Evolutionary conservation across 1,140 invertebrate genomes (phyloP), one percentile per base, ranked within the genome.

Genomic region (Conus ventricosus): DNA sequence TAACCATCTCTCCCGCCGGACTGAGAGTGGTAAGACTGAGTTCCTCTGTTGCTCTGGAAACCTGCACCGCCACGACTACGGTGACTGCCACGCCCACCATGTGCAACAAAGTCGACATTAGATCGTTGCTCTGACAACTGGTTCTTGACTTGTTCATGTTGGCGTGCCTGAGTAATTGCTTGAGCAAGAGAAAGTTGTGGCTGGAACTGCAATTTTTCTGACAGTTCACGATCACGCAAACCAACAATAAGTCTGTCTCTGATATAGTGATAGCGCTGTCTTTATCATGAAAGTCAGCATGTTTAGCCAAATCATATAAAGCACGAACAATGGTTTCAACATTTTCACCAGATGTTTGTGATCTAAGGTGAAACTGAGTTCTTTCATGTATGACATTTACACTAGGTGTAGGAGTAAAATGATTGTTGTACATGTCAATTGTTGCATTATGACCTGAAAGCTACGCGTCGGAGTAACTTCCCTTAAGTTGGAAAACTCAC

Each of bases 191-290:
- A 23, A 11, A 78, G 27, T 15, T 23, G 17, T 15, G 15, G 10
- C 1, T 78, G 15, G 10, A 78, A n/a, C 75, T 78, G 75, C 25
- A 78, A 27, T 78, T 78, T 78, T n/a, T 78, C 1, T 20, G 75
- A 78, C 25, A 57, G 60, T 27, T 78, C 75, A 11, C 4, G 20
- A 27, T 78, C 75, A 11, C 11, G 5, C n/a, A 78, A 25, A 11
- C 87, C 87, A n/a, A 82, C 11, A 17, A 88, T 60, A 11, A 88
- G 23, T 88, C 81, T 83, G 25, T 88, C 81, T 39, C 87, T 83
- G 15, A n/a, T n/a, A n/a, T n/a, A n/a, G n/a, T n/a, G n/a, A 88
- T 88, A 20, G n/a, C n/a, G 6, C 25, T 25, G 27, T 88, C 87
- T 88, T 88, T 83, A 6, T 88, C 51, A 11, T 23, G 7, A 82